Base-by-base conservation (phyloP, 2,888 invertebrate genomes). In the Altica lythri region DNA sequence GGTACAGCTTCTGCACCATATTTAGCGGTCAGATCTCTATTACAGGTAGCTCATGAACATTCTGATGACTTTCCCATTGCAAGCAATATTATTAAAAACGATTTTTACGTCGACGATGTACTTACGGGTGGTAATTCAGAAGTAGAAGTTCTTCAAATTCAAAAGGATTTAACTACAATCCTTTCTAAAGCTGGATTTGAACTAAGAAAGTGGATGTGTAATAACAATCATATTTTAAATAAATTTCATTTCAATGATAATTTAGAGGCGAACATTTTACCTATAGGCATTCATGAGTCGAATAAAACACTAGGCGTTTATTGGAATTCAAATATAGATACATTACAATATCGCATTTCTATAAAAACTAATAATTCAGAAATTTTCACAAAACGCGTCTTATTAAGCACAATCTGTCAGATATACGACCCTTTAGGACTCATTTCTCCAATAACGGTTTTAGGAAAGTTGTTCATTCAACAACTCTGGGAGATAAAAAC, bases 91-190 rank as follows among this genome's bases (percentile, higher is more conserved):
- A 51, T 66, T n/a, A 16, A 13, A 4, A 34, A 57, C 2, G 63
- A 68, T 49, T 64, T 68, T 43, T 73, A 74, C 35, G 63, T 73
- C 8, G 70, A 73, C 44, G 70, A 71, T 54, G 42, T 68, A 1
- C 37, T 68, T n/a, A 52, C 63, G 6, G 68, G 67, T 6, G 55
- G 50, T 1, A 19, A 53, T 25, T 54, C 35, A 10, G 27, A 42
- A 34, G 8, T 5, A 13, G 49, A 52, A 47, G 9, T 55, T 34
- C 9, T 51, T 16, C 34, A 44, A 29, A 44, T 55, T 10, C 38
- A 55, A 32, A 12, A 13, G 12, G 38, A 50, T 2, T 4, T 54
- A 17, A 25, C 30, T 8, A 6, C 22, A 9, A 50, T 54, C 22
- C 44, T 51, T 14, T 17, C 13, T 22, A 17, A 19, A 4, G 49